A percentile compares a stretch with the other conserved stretches of the same genome.
Evolutionary conservation across 1,140 invertebrate species (phyloP).

Genomic region (Oreohelix idahoensis): DNA sequence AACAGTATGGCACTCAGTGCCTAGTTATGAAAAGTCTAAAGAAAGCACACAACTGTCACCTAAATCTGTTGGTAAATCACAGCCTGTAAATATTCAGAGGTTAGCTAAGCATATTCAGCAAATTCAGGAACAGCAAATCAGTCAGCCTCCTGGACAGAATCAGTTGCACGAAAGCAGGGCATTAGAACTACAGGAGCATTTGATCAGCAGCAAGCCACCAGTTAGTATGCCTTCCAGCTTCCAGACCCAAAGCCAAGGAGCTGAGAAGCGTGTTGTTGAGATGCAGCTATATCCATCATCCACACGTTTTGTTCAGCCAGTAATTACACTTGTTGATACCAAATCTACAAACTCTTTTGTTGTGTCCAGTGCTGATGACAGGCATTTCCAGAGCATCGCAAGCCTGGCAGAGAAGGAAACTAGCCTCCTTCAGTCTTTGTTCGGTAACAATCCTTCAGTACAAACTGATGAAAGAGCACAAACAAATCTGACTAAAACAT

Average conservation of each 20-base stretch:
- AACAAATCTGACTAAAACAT: too few species aligned
- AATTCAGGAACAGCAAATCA: background rate
- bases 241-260: background rate
- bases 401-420: conserved; percentile 3
- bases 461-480: background rate
- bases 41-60: background rate
- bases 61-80: background rate
- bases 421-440: conserved; percentile 1
- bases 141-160: background rate
- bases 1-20: background rate
- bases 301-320: background rate
- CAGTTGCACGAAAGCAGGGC: background rate
- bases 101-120: background rate
- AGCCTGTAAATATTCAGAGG: background rate
- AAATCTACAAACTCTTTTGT: background rate
- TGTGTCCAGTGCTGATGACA: background rate
- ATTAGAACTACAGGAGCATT: background rate
- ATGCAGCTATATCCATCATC: conserved; percentile 11
- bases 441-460: background rate
- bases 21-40: background rate
- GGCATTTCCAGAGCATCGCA: background rate
- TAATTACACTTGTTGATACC: background rate
- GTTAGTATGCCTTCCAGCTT: background rate
- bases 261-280: background rate
- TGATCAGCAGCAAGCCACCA: too few species aligned